These are phyloP conservation scores for Austrolebias charrua DNA, from an alignment of 2,797 vertebrate species.

Conservation along the genomic window DNA sequence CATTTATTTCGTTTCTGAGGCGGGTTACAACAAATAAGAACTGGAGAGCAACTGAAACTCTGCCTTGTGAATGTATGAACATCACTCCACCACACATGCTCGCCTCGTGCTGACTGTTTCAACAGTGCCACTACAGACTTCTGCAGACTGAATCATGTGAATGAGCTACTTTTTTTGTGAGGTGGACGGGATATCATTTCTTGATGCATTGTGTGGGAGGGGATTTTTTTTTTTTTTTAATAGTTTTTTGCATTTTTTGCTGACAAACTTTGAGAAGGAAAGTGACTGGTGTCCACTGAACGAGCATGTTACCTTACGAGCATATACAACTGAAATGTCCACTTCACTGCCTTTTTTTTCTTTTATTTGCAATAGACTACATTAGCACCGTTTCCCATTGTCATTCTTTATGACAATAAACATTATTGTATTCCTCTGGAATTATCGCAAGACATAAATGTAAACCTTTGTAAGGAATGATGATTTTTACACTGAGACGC, in stretches of 20 bases:
- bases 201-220: conserved; percentile 27
- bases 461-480: conserved; percentile 90
- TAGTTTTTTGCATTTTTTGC: conserved; percentile 58
- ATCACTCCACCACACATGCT: conserved; percentile 65
- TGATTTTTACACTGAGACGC: conserved; percentile 83
- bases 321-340: conserved; percentile 58
- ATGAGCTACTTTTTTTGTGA: conserved; percentile 26
- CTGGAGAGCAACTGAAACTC: conserved; percentile 41
- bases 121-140: conserved; percentile 57
- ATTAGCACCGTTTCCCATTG: conserved; percentile 84
- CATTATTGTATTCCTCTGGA: conserved; percentile 87
- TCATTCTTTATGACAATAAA: conserved; percentile 86
- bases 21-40: conserved; percentile 41
- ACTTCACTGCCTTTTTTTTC: conserved; percentile 79
- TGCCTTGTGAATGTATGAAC: conserved; percentile 82
- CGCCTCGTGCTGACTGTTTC: conserved; percentile 48
- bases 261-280: conserved; percentile 41
- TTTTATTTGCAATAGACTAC: conserved; percentile 77
- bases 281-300: conserved; percentile 42
- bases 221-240: no score
- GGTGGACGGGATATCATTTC: conserved; percentile 13
- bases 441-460: conserved; percentile 84
- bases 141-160: conserved; percentile 58
- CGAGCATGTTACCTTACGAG: conserved; percentile 69
- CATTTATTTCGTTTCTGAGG: conserved; percentile 46